phyloP scores from a whole-genome alignment of 2,797 vertebrate species.

The Prunella strophiata region DNA sequence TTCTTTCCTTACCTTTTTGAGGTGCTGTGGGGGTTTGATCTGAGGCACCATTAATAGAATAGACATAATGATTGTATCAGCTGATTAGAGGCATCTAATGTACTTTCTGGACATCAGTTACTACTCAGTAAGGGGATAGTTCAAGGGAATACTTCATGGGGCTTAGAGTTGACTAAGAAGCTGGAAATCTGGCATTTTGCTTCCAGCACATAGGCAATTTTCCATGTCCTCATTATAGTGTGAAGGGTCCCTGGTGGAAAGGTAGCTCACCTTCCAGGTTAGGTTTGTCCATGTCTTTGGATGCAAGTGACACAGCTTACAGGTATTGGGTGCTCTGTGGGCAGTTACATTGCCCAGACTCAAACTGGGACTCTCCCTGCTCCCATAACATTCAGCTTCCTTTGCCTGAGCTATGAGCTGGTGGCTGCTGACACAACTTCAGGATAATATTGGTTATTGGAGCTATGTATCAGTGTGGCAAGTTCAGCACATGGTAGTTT shows the following conservation, averaged over 20 bases:
- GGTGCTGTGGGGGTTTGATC: background rate
- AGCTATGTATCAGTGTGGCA: background rate
- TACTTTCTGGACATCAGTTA: background rate
- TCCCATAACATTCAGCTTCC: background rate
- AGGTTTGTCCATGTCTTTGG: background rate
- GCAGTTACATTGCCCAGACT: background rate
- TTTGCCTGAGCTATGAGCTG: background rate
- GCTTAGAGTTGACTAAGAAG: background rate
- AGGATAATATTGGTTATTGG: background rate
- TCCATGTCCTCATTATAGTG: background rate
- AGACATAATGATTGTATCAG: background rate
- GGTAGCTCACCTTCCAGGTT: background rate
- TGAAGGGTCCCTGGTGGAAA: background rate
- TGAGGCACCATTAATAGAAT: background rate
- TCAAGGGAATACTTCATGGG: background rate
- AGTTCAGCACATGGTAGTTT: background rate
- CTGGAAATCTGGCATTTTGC: background rate
- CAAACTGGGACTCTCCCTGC: background rate
- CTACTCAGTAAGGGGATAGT: background rate
- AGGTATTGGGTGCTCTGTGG: background rate
- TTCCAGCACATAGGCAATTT: fast-evolving
- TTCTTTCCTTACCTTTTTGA: background rate
- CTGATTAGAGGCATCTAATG: background rate
- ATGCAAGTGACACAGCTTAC: background rate
- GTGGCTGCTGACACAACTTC: background rate